Conservation (phyloP, 2,797 vertebrate species). For the Botia almorhae region DNA sequence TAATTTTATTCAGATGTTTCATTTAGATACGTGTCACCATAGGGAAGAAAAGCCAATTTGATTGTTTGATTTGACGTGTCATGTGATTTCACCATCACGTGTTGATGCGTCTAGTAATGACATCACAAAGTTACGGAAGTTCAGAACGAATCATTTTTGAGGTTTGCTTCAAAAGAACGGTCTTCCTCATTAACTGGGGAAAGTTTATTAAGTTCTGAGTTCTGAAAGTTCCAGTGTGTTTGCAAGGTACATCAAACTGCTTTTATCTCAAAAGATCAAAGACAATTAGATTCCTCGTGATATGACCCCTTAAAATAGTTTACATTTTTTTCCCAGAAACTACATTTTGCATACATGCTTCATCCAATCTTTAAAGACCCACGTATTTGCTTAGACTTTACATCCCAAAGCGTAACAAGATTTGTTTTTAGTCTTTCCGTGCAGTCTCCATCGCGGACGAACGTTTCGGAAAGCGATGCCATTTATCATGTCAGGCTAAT, state of each 20-base stretch:
- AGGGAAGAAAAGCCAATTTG: too few relatives aligned
- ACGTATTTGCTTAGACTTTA: background rate
- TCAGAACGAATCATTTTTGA: background rate
- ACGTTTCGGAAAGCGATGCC: background rate
- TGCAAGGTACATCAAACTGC: background rate
- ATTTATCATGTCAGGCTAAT: slow-evolving; percentile 10
- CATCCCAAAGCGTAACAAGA: background rate
- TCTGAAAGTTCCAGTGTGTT: background rate
- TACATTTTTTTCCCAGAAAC: background rate
- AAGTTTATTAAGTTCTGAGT: background rate
- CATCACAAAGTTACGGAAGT: background rate
- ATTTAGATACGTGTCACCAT: too few relatives aligned
- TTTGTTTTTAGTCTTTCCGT: background rate
- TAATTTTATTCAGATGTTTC: too few relatives aligned
- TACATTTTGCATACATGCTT: slow-evolving; percentile 1
- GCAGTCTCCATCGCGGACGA: background rate
- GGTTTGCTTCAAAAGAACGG: background rate
- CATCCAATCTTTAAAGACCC: background rate
- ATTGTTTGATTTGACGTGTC: background rate
- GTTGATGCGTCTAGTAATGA: background rate
- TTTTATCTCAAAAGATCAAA: background rate
- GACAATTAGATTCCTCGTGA: background rate
- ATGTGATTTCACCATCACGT: background rate
- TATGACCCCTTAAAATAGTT: background rate
- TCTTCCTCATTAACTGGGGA: background rate